Evolutionary conservation across 1,140 invertebrate genomes (phyloP), one percentile per base, ranked within the genome.

Genomic region (Apis cerana): DNA sequence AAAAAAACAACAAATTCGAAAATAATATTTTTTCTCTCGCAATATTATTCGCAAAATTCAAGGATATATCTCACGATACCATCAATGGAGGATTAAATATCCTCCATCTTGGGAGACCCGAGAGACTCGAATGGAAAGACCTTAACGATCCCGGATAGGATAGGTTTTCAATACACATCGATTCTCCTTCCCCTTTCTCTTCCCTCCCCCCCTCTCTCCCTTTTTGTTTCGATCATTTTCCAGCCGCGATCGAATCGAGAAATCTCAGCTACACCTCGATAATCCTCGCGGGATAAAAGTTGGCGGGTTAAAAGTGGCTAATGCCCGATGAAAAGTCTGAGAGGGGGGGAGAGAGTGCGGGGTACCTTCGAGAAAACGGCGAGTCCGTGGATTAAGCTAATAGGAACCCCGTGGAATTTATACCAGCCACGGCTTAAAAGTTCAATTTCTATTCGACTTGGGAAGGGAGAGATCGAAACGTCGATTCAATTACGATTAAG

Each of bases 301-400:
- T 43, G 33, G 50, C 64, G 21, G 82, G 21, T 72, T 75, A 84
- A 80, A 59, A 54, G 54, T 17, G 74, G 71, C 78, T 88, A 86
- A 89, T 85, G 75, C 71, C 82, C 75, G 83, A 90, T 91, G 89
- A 90, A 90, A 90, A 90, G 89, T 90, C 83, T 7, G 33, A 7
- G 87, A 80, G 84, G 59, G 19, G 61, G 2, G 27, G 0, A 58
- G 27, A 64, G 79, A 27, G 33, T 2, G 33, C 0, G 33, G 2
- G 33, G 33, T n/a, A n/a, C 70, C 75, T 75, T 87, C 21, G 52
- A 5, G 13, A 50, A n/a, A 62, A 19, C 54, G 75, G 67, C 69
- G 78, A 85, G 79, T 86, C 86, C 75, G 68, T 64, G 85, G 87
- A 90, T 90, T 89, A 89, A 85, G 84, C 82, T 90, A 90, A 91